A percentile compares a stretch with the other conserved stretches of the same genome.
Conservation (phyloP, 2,888 invertebrate genomes). For the Gibbula magus region DNA sequence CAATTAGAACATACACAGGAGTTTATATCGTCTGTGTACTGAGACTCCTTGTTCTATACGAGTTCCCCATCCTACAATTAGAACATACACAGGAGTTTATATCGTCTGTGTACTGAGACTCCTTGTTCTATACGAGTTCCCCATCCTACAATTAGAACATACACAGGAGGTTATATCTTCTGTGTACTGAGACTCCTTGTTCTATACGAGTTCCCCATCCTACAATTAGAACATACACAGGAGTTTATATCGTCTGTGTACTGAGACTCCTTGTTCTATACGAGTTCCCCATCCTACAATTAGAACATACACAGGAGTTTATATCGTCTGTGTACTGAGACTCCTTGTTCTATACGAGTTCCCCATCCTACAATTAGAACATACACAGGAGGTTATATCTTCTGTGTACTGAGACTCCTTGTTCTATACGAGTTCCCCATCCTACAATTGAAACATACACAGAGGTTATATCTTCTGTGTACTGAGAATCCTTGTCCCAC, state of each 20-base stretch:
- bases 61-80: conserved; percentile 73
- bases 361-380: conserved; percentile 58
- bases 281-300: conserved; percentile 74
- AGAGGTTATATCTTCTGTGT: no score
- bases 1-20: no score
- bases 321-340: no score
- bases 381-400: no score
- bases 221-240: conserved; percentile 20
- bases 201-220: conserved; percentile 78
- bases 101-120: no score
- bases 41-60: conserved; percentile 78
- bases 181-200: conserved; percentile 77
- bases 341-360: conserved; percentile 78
- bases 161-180: no score
- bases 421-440: conserved; percentile 78
- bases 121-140: conserved; percentile 78
- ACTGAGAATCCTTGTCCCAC: conserved; percentile 78
- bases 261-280: conserved; percentile 78
- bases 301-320: no score
- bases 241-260: no score
- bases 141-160: conserved; percentile 49
- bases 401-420: conserved; percentile 77
- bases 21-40: no score
- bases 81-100: no score
- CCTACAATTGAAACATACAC: conserved; percentile 35